Percentiles rank a stretch among this genome's conserved stretches.
Evolutionary conservation across 2,113 vertebrate species (phyloP).

Genomic region (Nesospiza acunhae): DNA sequence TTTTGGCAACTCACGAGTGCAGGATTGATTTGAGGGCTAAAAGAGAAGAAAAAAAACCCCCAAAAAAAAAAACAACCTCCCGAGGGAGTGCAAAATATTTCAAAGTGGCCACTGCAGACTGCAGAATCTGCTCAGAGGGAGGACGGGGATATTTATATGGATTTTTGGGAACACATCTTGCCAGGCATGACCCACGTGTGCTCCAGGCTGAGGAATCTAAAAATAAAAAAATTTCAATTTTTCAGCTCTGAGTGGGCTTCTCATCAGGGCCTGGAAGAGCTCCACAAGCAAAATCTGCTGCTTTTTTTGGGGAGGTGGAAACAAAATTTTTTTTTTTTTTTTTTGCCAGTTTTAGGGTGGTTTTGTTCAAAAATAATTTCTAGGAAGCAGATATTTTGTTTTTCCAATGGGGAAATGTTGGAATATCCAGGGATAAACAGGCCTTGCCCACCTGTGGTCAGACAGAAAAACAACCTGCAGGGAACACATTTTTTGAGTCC

Average conservation of each 20-base stretch:
- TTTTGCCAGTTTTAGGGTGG: not conserved
- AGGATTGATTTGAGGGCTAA: not conserved
- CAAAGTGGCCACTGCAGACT: conserved; percentile 29
- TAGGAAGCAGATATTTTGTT: not conserved
- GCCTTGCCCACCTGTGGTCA: not conserved
- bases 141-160: fast-evolving
- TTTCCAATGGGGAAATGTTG: not conserved
- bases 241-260: not conserved
- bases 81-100: conserved; percentile 30
- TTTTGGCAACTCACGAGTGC: not conserved
- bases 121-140: not conserved
- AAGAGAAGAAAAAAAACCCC: not conserved
- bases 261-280: not conserved
- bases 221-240: not conserved
- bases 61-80: not conserved
- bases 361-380: not conserved
- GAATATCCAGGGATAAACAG: not conserved
- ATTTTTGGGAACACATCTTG: not conserved
- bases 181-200: not conserved
- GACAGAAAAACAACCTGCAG: not conserved
- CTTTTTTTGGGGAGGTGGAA: not conserved
- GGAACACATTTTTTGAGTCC: not conserved
- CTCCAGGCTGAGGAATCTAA: not conserved
- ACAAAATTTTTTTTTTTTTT: not conserved
- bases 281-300: not conserved